A percentile compares a stretch with the other conserved stretches of the same genome.
Conservation (phyloP, 2,113 vertebrate species). For the Dolichotis patagonum region DNA sequence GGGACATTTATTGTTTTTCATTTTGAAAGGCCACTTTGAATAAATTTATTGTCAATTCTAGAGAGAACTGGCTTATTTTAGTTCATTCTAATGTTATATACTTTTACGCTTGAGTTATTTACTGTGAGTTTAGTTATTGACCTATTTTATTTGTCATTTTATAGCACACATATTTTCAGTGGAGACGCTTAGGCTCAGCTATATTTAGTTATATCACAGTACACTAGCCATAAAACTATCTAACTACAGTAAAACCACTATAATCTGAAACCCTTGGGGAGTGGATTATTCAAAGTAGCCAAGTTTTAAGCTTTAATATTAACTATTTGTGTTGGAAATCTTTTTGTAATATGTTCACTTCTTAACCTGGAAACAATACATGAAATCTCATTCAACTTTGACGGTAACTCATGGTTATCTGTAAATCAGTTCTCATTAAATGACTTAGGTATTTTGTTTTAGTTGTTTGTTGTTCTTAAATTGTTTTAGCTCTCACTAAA, state of each 20-base stretch:
- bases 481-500: background rate
- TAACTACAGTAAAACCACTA: conserved; percentile 52
- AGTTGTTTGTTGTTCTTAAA: background rate
- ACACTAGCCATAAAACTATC: conserved; percentile 74
- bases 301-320: conserved; percentile 42
- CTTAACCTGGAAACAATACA: background rate
- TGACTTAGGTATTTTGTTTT: background rate
- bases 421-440: background rate
- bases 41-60: background rate
- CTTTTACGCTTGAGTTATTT: conserved; percentile 63
- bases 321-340: conserved; percentile 37
- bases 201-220: conserved; percentile 70
- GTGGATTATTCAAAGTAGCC: conserved; percentile 41
- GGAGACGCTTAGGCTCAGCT: conserved; percentile 59
- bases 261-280: conserved; percentile 49
- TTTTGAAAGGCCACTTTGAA: conserved; percentile 35
- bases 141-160: conserved; percentile 71
- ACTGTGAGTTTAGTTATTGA: conserved; percentile 50
- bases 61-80: conserved; percentile 14
- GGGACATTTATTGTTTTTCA: background rate
- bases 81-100: conserved; percentile 37
- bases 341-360: background rate
- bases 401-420: background rate
- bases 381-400: background rate
- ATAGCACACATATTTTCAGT: conserved; percentile 73